A percentile compares a stretch with the other conserved stretches of the same genome.
phyloP scores from a whole-genome alignment of 2,888 invertebrate species.

The Thereva unica region DNA sequence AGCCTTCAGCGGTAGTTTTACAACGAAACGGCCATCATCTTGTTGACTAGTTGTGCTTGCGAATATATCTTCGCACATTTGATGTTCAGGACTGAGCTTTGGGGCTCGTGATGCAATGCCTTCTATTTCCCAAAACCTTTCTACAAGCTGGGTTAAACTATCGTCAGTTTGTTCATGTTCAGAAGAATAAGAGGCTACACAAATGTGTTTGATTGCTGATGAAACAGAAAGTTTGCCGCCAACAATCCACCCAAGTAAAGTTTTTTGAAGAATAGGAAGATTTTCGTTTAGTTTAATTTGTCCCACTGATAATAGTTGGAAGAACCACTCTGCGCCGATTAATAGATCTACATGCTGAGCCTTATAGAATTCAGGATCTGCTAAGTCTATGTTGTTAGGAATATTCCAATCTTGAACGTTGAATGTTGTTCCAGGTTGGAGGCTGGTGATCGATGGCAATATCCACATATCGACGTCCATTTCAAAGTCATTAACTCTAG shows the following conservation, averaged over 20 bases:
- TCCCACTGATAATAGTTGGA: conserved; percentile 13
- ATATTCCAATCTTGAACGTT: too few species aligned
- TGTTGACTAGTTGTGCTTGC: neutral
- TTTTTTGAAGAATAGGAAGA: conserved; percentile 14
- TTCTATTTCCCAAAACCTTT: neutral
- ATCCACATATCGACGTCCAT: too few species aligned
- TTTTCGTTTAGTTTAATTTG: conserved; percentile 13
- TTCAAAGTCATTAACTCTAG: too few species aligned
- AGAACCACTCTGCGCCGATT: conserved; percentile 1
- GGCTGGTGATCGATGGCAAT: too few species aligned
- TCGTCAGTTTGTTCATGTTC: neutral
- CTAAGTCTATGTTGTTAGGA: too few species aligned
- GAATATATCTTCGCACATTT: neutral
- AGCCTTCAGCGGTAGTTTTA: neutral
- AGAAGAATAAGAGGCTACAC: neutral
- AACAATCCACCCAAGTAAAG: conserved; percentile 7
- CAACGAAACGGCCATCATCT: conserved; percentile 2
- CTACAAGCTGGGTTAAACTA: neutral
- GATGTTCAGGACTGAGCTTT: neutral
- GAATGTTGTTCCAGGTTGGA: too few species aligned
- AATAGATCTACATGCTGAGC: too few species aligned
- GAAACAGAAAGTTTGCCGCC: too few species aligned
- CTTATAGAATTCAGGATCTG: too few species aligned
- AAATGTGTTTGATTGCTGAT: too few species aligned
- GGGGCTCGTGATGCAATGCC: neutral